A percentile compares a stretch with the other conserved stretches of the same genome.
phyloP scores from a whole-genome alignment of 1,140 invertebrate species.

The Brachionus angularis region DNA sequence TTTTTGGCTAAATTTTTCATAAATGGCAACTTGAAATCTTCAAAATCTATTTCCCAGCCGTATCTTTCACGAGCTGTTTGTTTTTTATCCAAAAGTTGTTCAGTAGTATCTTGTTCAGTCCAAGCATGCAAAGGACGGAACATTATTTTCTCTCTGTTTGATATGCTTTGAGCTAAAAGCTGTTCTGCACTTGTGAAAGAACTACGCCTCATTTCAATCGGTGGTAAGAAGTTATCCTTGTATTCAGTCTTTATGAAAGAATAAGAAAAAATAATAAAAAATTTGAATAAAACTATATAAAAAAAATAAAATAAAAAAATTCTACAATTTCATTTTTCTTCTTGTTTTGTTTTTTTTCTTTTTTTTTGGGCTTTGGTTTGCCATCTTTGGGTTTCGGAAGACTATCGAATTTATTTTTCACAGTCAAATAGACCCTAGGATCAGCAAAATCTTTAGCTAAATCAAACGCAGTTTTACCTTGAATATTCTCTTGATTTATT shows the following conservation, averaged over 20 bases:
- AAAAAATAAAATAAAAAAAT: background rate
- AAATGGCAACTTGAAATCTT: constrained; percentile 58
- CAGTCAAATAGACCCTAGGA: constrained; percentile 50
- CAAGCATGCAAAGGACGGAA: constrained; percentile 52
- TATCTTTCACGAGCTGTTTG: constrained; percentile 21
- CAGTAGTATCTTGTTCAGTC: constrained; percentile 53
- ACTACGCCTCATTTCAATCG: constrained; percentile 50
- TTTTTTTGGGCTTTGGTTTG: constrained; percentile 49
- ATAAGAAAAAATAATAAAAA: background rate
- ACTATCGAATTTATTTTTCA: constrained; percentile 54
- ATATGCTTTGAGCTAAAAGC: constrained; percentile 52
- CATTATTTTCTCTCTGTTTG: constrained; percentile 54
- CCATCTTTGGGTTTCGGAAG: constrained; percentile 49
- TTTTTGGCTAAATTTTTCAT: constrained; percentile 51
- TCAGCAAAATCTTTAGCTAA: constrained; percentile 54
- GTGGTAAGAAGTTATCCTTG: constrained; percentile 21
- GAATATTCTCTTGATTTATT: constrained; percentile 54
- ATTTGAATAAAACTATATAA: background rate
- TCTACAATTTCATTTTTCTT: constrained; percentile 44
- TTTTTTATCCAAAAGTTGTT: constrained; percentile 49
- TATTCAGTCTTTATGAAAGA: constrained; percentile 1
- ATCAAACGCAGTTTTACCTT: constrained; percentile 54
- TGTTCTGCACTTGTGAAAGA: constrained; percentile 52
- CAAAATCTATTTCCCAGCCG: constrained; percentile 58
- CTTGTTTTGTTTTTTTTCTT: constrained; percentile 45